A percentile compares a stretch with the other conserved stretches of the same genome.
phyloP scores from a whole-genome alignment of 2,888 invertebrate genomes.

The Synanthedon andrenaeformis region DNA sequence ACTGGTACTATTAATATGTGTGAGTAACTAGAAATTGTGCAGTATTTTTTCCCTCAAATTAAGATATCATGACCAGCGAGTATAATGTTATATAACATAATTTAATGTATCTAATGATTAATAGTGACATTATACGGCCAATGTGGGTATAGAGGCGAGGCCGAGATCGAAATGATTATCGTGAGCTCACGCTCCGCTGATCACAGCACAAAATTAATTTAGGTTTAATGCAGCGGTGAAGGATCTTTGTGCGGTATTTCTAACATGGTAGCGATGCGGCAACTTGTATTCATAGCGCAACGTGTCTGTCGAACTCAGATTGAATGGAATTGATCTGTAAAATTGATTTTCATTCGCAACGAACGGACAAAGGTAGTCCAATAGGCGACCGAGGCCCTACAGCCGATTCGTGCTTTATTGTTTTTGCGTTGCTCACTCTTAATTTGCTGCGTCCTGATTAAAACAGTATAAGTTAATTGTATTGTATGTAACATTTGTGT shows the following conservation, averaged over 20 bases:
- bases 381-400: conserved; percentile 2
- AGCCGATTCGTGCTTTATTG: too few relatives aligned
- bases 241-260: conserved; percentile 7
- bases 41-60: not conserved
- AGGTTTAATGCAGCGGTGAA: conserved; percentile 30
- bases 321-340: conserved; percentile 37
- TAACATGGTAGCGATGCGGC: conserved; percentile 20
- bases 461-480: too few relatives aligned
- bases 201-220: conserved; percentile 61
- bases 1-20: too few relatives aligned
- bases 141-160: conserved; percentile 24
- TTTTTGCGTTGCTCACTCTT: too few relatives aligned
- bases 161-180: conserved; percentile 55
- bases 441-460: too few relatives aligned
- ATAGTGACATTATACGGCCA: conserved; percentile 40
- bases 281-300: conserved; percentile 42
- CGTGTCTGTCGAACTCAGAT: conserved; percentile 24
- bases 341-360: conserved; percentile 43
- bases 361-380: conserved; percentile 27
- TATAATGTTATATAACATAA: conserved; percentile 1
- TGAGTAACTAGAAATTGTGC: too few relatives aligned
- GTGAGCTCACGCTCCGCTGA: conserved; percentile 45
- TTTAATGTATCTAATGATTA: conserved; percentile 27
- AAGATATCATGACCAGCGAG: not conserved
- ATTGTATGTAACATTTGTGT: too few relatives aligned